phyloP scores from a whole-genome alignment of 2,113 vertebrate species.

The Gobio gobio region DNA sequence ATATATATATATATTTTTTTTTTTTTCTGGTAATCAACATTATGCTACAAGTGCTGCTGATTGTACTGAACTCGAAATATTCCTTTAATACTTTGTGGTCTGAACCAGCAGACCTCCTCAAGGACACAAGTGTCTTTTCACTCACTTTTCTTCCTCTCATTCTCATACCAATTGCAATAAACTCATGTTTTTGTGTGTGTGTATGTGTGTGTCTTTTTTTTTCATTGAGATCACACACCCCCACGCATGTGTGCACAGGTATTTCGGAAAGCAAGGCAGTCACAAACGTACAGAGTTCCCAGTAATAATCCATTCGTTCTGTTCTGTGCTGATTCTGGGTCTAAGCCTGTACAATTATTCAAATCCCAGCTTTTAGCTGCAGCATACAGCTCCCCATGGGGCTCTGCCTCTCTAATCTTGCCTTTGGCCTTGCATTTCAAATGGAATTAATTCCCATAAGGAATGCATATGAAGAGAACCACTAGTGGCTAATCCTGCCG shows the following conservation, averaged over 20 bases:
- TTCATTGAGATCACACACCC: slow-evolving; percentile 42
- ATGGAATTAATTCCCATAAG: slow-evolving; percentile 99
- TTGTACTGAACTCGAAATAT: neutral
- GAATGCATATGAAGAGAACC: slow-evolving; percentile 97
- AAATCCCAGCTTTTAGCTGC: slow-evolving; percentile 99
- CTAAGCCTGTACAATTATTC: slow-evolving; percentile 99
- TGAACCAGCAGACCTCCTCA: slow-evolving; percentile 7
- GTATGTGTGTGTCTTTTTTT: slow-evolving; percentile 18
- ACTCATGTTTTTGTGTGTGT: slow-evolving; percentile 18
- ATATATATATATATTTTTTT: too few species aligned
- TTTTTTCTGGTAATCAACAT: neutral
- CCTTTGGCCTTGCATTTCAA: slow-evolving; percentile 99
- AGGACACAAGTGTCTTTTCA: slow-evolving; percentile 62
- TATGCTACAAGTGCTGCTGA: neutral
- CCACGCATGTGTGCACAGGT: slow-evolving; percentile 62
- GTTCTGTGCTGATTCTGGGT: slow-evolving; percentile 94
- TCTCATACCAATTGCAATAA: slow-evolving; percentile 42
- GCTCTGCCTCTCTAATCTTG: slow-evolving; percentile 96
- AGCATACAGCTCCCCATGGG: slow-evolving; percentile 97
- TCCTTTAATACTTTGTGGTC: slow-evolving; percentile 2
- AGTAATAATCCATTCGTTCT: slow-evolving; percentile 99
- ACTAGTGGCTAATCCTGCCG: slow-evolving; percentile 96
- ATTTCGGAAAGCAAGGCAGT: slow-evolving; percentile 92
- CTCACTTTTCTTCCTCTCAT: slow-evolving; percentile 57
- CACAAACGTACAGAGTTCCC: slow-evolving; percentile 92